Conservation (phyloP, 1,140 invertebrate genomes). For the Drosophila nigrodunni region DNA sequence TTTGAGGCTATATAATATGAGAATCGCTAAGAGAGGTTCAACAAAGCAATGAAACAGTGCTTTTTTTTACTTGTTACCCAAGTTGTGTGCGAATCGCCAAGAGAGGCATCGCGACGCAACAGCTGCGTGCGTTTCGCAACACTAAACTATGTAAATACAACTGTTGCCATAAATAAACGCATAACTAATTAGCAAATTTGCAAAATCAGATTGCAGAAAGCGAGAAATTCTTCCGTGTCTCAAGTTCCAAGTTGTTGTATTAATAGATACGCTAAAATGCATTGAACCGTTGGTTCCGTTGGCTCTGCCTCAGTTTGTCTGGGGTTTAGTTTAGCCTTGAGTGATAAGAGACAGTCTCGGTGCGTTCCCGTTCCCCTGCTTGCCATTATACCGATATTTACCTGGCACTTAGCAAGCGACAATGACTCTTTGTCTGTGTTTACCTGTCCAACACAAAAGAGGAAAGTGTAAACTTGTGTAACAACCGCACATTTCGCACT, state of each 20-base stretch:
- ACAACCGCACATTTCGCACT: conserved; percentile 29
- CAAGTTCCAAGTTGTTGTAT: conserved; percentile 34
- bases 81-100: neutral
- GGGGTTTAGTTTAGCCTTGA: conserved; percentile 13
- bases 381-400: conserved; percentile 34
- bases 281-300: conserved; percentile 13
- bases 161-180: conserved; percentile 25
- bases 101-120: neutral
- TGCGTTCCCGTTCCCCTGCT: neutral
- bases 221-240: neutral
- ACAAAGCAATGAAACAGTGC: too few species aligned
- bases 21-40: too few species aligned
- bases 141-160: conserved; percentile 7
- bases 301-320: neutral
- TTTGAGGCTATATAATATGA: neutral
- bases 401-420: conserved; percentile 58
- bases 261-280: conserved; percentile 69
- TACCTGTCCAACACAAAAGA: conserved; percentile 46
- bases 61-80: neutral
- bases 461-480: conserved; percentile 61
- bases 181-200: conserved; percentile 14
- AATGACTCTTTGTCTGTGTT: conserved; percentile 68
- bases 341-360: conserved; percentile 25
- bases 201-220: conserved; percentile 33
- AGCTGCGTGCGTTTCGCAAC: conserved; percentile 1